phyloP scores from a whole-genome alignment of 1,140 invertebrate species.

The Drosophila guanche region DNA sequence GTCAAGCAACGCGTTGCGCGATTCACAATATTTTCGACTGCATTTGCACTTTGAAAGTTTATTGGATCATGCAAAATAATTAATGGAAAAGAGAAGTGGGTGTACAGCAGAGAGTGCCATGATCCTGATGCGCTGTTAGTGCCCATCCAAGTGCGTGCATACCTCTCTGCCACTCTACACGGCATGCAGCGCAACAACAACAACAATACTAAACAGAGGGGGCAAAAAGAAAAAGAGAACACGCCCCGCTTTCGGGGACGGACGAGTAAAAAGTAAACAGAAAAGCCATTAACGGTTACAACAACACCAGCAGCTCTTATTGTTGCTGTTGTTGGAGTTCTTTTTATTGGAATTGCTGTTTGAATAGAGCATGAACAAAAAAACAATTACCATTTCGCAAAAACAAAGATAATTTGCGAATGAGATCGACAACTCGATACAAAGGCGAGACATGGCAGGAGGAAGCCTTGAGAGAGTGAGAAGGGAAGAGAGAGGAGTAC shows the following conservation, averaged over 20 bases:
- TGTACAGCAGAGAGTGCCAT: no score
- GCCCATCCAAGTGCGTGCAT: no score
- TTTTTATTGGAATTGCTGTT: conserved; percentile 34
- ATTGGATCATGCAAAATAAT: no score
- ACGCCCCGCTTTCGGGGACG: conserved; percentile 63
- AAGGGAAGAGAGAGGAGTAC: no score
- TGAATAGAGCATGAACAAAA: conserved; percentile 63
- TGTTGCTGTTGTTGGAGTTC: conserved; percentile 34
- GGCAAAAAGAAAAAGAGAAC: conserved; percentile 49
- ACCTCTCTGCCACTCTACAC: neutral
- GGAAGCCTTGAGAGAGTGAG: no score
- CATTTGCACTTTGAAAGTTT: no score
- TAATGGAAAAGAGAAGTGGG: no score
- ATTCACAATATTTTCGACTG: no score
- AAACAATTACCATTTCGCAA: conserved; percentile 78
- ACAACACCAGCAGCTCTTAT: conserved; percentile 28
- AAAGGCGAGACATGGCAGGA: conserved; percentile 43
- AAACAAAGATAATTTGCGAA: conserved; percentile 79
- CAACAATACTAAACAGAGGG: neutral
- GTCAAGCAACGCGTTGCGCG: no score
- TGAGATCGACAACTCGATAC: conserved; percentile 72
- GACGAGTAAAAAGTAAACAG: conserved; percentile 65
- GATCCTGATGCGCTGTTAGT: no score
- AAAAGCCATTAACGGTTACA: conserved; percentile 72
- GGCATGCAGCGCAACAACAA: conserved; percentile 33